These are phyloP conservation scores for Strigops habroptila DNA, from an alignment of 2,113 vertebrate genomes.

Conservation along the genomic window DNA sequence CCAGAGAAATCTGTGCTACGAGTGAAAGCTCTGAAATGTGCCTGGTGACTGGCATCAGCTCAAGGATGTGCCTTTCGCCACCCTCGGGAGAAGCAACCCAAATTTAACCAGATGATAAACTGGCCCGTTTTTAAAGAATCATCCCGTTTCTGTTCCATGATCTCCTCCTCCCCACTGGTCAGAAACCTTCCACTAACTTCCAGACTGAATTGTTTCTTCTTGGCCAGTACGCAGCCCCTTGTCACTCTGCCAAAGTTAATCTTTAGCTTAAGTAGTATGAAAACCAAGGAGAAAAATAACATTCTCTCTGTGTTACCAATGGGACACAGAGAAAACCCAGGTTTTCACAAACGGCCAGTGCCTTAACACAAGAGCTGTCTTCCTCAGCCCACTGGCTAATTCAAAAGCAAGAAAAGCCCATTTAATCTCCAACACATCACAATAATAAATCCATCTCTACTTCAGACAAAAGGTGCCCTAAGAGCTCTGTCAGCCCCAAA, in stretches of 20 bases:
- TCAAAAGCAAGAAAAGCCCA: background rate
- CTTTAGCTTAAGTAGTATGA: background rate
- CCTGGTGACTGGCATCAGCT: background rate
- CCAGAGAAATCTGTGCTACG: accelerated
- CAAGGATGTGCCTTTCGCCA: background rate
- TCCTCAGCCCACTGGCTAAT: background rate
- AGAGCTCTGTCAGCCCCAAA: background rate
- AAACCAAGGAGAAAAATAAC: background rate
- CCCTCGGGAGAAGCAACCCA: background rate
- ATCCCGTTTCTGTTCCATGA: background rate
- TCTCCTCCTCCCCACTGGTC: background rate
- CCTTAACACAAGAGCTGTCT: background rate
- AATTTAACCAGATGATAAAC: background rate
- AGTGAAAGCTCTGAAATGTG: background rate
- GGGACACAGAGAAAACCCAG: background rate
- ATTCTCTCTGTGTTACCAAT: background rate
- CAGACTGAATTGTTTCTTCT: background rate
- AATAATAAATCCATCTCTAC: background rate
- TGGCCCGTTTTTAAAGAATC: background rate
- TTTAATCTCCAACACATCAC: background rate
- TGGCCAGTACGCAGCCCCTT: background rate
- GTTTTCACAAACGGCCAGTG: background rate
- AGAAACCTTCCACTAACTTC: background rate
- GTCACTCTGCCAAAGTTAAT: conserved; percentile 9
- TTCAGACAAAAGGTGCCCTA: background rate